Evolutionary conservation across 2,113 vertebrate species (phyloP), one percentile per base, ranked within the genome.

Genomic region (Callipepla californica): DNA sequence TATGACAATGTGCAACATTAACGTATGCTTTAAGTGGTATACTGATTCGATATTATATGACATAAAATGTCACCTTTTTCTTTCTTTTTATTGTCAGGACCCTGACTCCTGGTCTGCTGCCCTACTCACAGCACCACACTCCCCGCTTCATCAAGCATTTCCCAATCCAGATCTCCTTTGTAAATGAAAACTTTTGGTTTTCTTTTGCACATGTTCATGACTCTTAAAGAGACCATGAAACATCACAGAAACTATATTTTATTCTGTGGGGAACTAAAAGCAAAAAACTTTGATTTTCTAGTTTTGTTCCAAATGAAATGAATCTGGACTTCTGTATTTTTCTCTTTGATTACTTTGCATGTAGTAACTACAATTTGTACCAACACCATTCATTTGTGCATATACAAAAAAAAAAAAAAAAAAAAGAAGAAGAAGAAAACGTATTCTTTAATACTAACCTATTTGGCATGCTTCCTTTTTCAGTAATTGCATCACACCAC

Each of bases 401-500:
- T 44, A 51, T 53, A 34, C 21, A 15, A 32, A 50, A 17, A 53
- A 32, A 8, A 70, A 57, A 40, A 40, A 40, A 12, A 40, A 13
- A 40, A 40, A 61, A 15, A 6, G 28, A 80, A 76, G 34, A 15
- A 6, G 28, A 80, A 76, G 34, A 87, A 92, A 85, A 85, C 12
- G 18, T 80, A 25, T 57, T 85, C 26, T 92, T 86, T 57, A 67
- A 40, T 89, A 94, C 97, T 42, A 86, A 99, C 99, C 99, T 99
- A 97, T 97, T 98, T 36, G 98, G 97, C 97, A 98, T 95, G 20
- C 95, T 97, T 91, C 98, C 99, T 68, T 98, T 98, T 92, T 99
- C 99, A 0, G 99, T 99, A 97, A 99, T 89, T 83, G 98, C 96
- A 21, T 99, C 98, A 32, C 99, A 99, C 99, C 99, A 99, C 98